Conservation (phyloP, 2,888 invertebrate species). For the Prosopocoilus inquinatus region DNA sequence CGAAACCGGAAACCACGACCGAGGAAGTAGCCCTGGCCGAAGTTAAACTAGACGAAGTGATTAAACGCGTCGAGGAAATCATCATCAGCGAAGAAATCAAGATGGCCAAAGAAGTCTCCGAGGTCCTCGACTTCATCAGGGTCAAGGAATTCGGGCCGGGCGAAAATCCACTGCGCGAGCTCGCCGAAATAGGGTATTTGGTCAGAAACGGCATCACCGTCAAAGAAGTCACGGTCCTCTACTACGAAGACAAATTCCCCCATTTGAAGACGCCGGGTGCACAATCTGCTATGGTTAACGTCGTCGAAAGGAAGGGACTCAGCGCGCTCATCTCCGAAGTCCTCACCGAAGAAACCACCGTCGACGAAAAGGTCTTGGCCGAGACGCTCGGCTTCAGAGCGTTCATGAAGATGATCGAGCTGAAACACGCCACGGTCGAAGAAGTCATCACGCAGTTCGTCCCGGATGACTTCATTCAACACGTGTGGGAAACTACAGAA, state of each 20-base stretch:
- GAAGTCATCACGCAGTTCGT: conserved; percentile 80
- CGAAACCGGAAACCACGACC: conserved; percentile 40
- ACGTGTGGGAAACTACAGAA: conserved; percentile 77
- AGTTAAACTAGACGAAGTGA: conserved; percentile 55
- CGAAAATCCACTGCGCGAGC: conserved; percentile 73
- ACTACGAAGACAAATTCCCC: conserved; percentile 76
- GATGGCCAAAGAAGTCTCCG: conserved; percentile 72
- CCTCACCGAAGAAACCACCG: conserved; percentile 74
- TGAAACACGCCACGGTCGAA: conserved; percentile 77
- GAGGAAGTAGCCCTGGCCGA: conserved; percentile 51
- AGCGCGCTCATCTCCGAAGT: conserved; percentile 79
- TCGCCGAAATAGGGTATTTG: conserved; percentile 79
- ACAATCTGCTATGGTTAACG: conserved; percentile 79
- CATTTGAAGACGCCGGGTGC: conserved; percentile 77
- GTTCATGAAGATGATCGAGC: conserved; percentile 81
- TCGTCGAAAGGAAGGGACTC: conserved; percentile 81
- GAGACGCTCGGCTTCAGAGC: conserved; percentile 83
- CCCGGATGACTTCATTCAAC: conserved; percentile 79
- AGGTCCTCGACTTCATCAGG: conserved; percentile 70
- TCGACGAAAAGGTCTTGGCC: conserved; percentile 73
- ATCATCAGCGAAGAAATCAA: conserved; percentile 57
- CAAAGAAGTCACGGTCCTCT: conserved; percentile 74
- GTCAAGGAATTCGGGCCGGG: conserved; percentile 80
- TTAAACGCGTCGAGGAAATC: conserved; percentile 58
- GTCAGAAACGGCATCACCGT: conserved; percentile 73